Evolutionary conservation across 2,888 invertebrate genomes (phyloP), one percentile per base, ranked within the genome.

Genomic region (Disparrhopalites patrizii): DNA sequence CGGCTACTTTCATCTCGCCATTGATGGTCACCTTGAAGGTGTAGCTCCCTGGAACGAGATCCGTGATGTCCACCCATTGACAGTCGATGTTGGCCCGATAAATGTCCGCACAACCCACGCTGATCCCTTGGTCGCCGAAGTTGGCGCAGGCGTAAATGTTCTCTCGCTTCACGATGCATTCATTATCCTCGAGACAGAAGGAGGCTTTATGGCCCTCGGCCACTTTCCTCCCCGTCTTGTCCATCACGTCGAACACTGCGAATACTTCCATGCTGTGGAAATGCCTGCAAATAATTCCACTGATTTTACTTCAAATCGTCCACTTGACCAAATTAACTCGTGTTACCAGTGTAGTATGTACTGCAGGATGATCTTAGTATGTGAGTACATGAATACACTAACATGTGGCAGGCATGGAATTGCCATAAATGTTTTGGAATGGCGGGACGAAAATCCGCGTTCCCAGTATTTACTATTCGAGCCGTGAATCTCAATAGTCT

Each of bases 211-310:
- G 95, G 0, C 96, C 96, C 78, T 96, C 93, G 0, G 96, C 96
- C 0, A 96, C 87, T 74, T 86, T 84, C 20, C 80, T 81, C 0
- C 90, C 90, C n/a, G 79, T 78, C 0, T 79, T 75, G 77, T 94
- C 87, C 69, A 89, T 83, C n/a, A 97, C 84, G 77, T 97, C 94
- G 76, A 96, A 97, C 5, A 92, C 92, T 0, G 96, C 95, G 78
- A 97, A 97, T 0, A 95, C 90, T 79, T 95, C 94, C 96, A 97
- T 97, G 77, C 95, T 95, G 81, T 97, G 96, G 78, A 93, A 96
- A 78, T 97, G 96, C 91, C 94, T 95, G 78, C 23, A 77, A 75
- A 15, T 15, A 18, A 38, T 36, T n/a, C n/a, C n/a, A n/a, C n/a
- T n/a, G n/a, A n/a, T n/a, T n/a, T n/a, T n/a, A n/a, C n/a, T n/a